These are phyloP conservation scores for Sapajus apella DNA, from an alignment of 2,113 vertebrate species.

Conservation along the genomic window DNA sequence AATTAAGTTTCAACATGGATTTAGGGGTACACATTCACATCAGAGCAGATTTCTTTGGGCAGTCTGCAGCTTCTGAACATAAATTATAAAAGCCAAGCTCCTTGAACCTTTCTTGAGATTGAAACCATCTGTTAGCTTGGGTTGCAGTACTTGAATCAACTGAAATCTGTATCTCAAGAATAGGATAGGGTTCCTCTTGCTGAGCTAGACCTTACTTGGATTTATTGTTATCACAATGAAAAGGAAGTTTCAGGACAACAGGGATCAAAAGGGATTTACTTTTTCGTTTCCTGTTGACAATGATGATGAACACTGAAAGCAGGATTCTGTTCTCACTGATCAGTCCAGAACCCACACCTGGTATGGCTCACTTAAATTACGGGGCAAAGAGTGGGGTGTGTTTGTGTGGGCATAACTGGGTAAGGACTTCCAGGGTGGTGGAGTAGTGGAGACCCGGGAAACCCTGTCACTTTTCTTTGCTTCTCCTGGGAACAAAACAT, in stretches of 20 bases:
- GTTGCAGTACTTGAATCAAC: neutral
- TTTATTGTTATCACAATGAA: neutral
- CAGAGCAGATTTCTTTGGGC: neutral
- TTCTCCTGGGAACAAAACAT: neutral
- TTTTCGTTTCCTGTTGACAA: neutral
- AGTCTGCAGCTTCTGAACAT: neutral
- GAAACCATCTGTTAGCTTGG: neutral
- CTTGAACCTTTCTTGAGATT: neutral
- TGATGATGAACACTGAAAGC: neutral
- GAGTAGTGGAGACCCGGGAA: neutral
- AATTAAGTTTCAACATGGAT: neutral
- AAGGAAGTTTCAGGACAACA: neutral
- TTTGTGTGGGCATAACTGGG: neutral
- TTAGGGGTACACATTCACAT: neutral
- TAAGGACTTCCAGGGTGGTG: neutral
- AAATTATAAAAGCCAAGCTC: neutral
- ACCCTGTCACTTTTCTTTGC: neutral
- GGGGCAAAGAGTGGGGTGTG: neutral
- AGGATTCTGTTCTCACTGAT: neutral
- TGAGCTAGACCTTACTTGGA: neutral
- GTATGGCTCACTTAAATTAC: neutral
- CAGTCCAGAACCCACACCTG: neutral
- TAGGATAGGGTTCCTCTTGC: neutral
- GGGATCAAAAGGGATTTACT: neutral
- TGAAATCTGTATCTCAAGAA: neutral